Evolutionary conservation across 2,797 vertebrate species (phyloP), one percentile per base, ranked within the genome.

Genomic region (Hypotaenidia philippensis): DNA sequence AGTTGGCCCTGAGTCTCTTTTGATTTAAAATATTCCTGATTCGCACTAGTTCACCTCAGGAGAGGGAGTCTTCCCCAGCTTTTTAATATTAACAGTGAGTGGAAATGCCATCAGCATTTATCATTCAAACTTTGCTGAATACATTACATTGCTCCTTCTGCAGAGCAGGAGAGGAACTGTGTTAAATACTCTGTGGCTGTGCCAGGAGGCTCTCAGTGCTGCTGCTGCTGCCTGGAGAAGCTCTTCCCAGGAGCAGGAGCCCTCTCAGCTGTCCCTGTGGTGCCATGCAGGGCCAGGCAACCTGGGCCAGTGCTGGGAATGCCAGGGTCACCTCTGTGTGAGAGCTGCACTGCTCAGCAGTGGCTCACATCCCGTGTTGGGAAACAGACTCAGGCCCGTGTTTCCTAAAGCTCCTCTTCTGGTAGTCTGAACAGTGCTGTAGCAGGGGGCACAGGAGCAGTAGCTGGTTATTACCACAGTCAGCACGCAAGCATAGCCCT

Each of bases 31-130:
- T 90, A 93, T 82, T 90, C 77, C 77, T 76, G 77, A 72, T 93
- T 81, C 86, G 70, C 65, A 29, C 53, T 79, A 75, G 41, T 66
- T 93, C 92, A 70, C 84, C 70, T 91, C 70, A 56, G 78, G 66
- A 90, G 66, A 84, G n/a, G 32, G 81, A 93, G 66, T 56, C 63
- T 80, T 91, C 72, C 74, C 74, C 38, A 59, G 83, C 81, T 89
- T 90, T 72, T 91, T 74, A 80, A 91, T 89, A 92, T 87, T 94
- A 94, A 79, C 56, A 63, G 60, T 44, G 53, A 94, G 78, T 77
- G 63, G 81, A 96, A 92, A 89, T 72, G 68, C 92, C 83, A 89
- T 87, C 83, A 87, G 64, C 78, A 82, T 96, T 93, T 91, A 90
- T 96, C 89, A 93, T 82, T 94, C 83, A 82, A 93, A 82, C 71